A percentile compares a stretch with the other conserved stretches of the same genome.
phyloP scores from a whole-genome alignment of 2,113 vertebrate genomes.

The Heterocephalus glaber region DNA sequence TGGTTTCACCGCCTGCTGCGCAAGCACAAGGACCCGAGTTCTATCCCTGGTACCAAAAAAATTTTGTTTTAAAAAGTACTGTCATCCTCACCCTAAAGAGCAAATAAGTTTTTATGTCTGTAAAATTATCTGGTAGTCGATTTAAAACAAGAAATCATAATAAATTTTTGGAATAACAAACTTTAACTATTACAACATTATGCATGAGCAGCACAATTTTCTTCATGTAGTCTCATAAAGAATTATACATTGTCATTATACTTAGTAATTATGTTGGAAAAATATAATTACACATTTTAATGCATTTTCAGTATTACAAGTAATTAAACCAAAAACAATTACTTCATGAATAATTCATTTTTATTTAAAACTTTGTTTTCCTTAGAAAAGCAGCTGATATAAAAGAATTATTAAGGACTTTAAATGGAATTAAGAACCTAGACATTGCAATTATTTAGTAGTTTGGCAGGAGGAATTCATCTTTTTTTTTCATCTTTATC shows the following conservation, averaged over 20 bases:
- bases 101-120: background rate
- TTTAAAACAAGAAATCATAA: background rate
- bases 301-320: slow-evolving; percentile 68
- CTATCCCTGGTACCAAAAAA: too few relatives aligned
- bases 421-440: slow-evolving; percentile 39
- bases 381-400: slow-evolving; percentile 40
- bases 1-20: too few relatives aligned
- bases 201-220: slow-evolving; percentile 31
- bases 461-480: background rate
- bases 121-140: slow-evolving; percentile 2
- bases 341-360: slow-evolving; percentile 77
- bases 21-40: too few relatives aligned
- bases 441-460: background rate
- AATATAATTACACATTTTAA: slow-evolving; percentile 71
- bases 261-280: slow-evolving; percentile 78
- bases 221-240: slow-evolving; percentile 67
- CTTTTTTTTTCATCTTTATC: background rate
- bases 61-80: background rate
- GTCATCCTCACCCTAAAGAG: background rate
- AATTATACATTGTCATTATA: slow-evolving; percentile 67
- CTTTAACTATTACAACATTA: slow-evolving; percentile 65
- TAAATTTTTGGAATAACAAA: background rate
- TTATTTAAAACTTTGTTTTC: slow-evolving; percentile 38
- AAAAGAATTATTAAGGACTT: slow-evolving; percentile 38
- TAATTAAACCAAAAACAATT: slow-evolving; percentile 72